These are phyloP conservation scores for Platorchestia sp. DNA, from an alignment of 1,140 invertebrate genomes.

Conservation along the genomic window DNA sequence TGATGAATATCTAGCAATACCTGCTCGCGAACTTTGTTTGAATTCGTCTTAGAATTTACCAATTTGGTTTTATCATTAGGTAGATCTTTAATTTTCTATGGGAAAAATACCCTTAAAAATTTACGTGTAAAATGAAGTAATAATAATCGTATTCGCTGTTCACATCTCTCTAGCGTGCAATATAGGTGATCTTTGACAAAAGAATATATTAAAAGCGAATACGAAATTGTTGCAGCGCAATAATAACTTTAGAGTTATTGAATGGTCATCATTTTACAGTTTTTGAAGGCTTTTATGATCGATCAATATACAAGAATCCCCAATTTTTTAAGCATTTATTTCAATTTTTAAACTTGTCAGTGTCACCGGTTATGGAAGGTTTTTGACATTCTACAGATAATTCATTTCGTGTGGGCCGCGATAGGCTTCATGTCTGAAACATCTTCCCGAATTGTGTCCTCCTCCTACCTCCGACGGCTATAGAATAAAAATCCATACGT, in stretches of 20 bases:
- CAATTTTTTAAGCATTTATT: background rate
- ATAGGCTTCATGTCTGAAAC: background rate
- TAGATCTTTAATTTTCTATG: too few species aligned
- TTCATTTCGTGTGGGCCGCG: background rate
- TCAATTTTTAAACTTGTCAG: background rate
- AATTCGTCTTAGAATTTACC: too few species aligned
- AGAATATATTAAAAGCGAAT: too few species aligned
- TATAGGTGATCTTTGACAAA: too few species aligned
- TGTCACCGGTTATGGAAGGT: background rate
- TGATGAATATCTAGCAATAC: too few species aligned
- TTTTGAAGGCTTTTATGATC: background rate
- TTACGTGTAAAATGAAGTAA: too few species aligned
- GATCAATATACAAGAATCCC: background rate
- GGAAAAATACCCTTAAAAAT: too few species aligned
- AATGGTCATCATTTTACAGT: background rate
- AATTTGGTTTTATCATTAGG: too few species aligned
- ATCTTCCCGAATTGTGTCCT: background rate
- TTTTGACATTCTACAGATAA: background rate
- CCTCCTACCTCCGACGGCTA: background rate
- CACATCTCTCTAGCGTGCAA: too few species aligned
- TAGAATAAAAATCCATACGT: too few species aligned
- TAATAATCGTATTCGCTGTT: too few species aligned
- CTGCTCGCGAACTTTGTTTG: too few species aligned
- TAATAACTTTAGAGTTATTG: background rate
- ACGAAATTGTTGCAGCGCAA: background rate